Evolutionary conservation across 2,797 vertebrate species (phyloP).

Genomic region (Enteromius afrohamiltoni): DNA sequence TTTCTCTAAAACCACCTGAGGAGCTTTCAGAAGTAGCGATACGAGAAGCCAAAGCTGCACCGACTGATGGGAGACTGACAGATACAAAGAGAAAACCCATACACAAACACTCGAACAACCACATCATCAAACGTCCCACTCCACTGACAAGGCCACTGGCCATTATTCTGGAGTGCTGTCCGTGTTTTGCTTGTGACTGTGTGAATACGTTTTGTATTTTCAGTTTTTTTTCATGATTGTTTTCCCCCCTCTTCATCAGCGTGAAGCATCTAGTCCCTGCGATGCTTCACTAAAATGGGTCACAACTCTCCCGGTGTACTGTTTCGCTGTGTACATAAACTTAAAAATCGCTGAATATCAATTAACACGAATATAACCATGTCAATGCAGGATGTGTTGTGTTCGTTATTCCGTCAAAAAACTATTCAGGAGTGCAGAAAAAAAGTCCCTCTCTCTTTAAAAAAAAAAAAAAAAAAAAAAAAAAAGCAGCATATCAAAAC

Average conservation of each 20-base stretch:
- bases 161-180: conserved; percentile 44
- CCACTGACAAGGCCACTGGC: conserved; percentile 45
- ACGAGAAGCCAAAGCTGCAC: conserved; percentile 34
- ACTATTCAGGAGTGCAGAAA: neutral
- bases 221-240: conserved; percentile 21
- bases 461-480: too few relatives aligned
- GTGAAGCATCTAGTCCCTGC: conserved; percentile 13
- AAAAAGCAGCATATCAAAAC: conserved; percentile 10
- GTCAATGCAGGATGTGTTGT: neutral
- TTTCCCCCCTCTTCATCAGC: conserved; percentile 21
- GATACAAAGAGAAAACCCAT: conserved; percentile 4
- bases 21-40: conserved; percentile 27
- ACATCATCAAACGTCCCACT: conserved; percentile 49
- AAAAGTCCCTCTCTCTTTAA: neutral
- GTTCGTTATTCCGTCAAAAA: conserved; percentile 11
- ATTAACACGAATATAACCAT: conserved; percentile 6
- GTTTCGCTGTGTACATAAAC: conserved; percentile 40
- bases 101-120: conserved; percentile 26
- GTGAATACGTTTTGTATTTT: conserved; percentile 40
- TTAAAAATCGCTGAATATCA: conserved; percentile 35
- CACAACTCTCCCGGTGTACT: conserved; percentile 14
- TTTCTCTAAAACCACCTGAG: conserved; percentile 34
- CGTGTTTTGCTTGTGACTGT: conserved; percentile 32
- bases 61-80: conserved; percentile 34
- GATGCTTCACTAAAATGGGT: conserved; percentile 39